These are phyloP conservation scores for Pediacus dermestoides DNA, from an alignment of 2,888 invertebrate genomes.

Conservation along the genomic window DNA sequence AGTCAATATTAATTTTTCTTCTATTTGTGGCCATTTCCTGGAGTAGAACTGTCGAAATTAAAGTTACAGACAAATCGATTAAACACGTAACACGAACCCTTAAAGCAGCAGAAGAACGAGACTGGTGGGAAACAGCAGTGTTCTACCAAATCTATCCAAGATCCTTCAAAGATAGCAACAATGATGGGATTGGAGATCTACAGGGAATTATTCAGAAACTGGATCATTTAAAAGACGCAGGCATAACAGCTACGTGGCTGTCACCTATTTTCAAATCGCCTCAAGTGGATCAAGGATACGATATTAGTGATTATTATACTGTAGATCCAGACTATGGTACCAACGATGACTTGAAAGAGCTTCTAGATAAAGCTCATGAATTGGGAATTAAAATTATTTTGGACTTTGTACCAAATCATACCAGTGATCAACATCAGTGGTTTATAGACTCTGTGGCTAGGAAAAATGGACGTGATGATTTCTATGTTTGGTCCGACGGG, in stretches of 20 bases:
- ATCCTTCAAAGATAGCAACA: slow-evolving; percentile 80
- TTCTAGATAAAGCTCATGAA: slow-evolving; percentile 56
- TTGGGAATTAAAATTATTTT: slow-evolving; percentile 53
- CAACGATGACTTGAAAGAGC: slow-evolving; percentile 63
- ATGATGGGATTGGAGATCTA: slow-evolving; percentile 83
- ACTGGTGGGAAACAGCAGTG: slow-evolving; percentile 82
- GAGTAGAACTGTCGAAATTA: too few species aligned
- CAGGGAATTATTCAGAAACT: slow-evolving; percentile 56
- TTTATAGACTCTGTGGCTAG: slow-evolving; percentile 66
- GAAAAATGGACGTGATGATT: slow-evolving; percentile 59
- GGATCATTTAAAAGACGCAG: slow-evolving; percentile 53
- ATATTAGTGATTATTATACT: slow-evolving; percentile 72
- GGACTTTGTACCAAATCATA: slow-evolving; percentile 57
- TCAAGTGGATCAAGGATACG: slow-evolving; percentile 83
- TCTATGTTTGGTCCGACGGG: slow-evolving; percentile 74
- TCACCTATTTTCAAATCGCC: slow-evolving; percentile 82
- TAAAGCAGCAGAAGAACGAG: too few species aligned
- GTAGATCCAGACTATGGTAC: slow-evolving; percentile 74
- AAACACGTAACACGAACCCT: too few species aligned
- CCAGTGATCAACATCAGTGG: slow-evolving; percentile 77
- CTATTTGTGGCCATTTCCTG: too few species aligned
- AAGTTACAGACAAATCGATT: too few species aligned
- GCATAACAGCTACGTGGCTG: slow-evolving; percentile 75
- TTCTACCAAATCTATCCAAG: slow-evolving; percentile 85
- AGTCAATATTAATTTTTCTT: too few species aligned